Base-by-base conservation (phyloP, 1,140 invertebrate species). In the Meteorus sp. region DNA sequence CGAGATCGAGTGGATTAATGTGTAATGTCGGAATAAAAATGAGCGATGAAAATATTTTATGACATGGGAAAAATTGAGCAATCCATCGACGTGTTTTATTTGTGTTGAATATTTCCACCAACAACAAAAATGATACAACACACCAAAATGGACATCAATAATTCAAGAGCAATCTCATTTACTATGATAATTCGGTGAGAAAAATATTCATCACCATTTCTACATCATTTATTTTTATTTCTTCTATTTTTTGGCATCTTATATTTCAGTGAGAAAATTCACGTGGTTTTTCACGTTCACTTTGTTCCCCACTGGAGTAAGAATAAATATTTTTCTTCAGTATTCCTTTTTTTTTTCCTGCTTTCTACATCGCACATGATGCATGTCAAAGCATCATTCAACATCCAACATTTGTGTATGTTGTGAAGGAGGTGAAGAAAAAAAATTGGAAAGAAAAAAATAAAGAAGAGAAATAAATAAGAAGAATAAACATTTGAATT, bases 91-190 rank as follows among this genome's bases (percentile, higher is more conserved):
- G n/a, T n/a, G n/a, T n/a, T n/a, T n/a, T n/a, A n/a, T n/a, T n/a
- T n/a, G n/a, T n/a, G n/a, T n/a, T n/a, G n/a, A n/a, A n/a, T n/a
- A n/a, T n/a, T n/a, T n/a, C n/a, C n/a, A n/a, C n/a, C n/a, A n/a
- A n/a, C n/a, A n/a, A n/a, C n/a, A n/a, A n/a, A n/a, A n/a, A n/a
- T n/a, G n/a, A n/a, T n/a, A n/a, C n/a, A n/a, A n/a, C n/a, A n/a
- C n/a, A n/a, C n/a, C n/a, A n/a, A n/a, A n/a, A n/a, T n/a, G n/a
- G n/a, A 29, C 56, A 69, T 75, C 65, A 74, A 75, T 69, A 63
- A 72, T 76, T 66, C 72, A 74, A 19, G 41, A 43, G 68, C 69
- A 76, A 76, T 76, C 73, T 75, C 72, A 70, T 74, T 69, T 47
- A 44, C 65, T 69, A 70, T 70, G 72, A 74, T 75, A 75, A 75